Evolutionary conservation across 1,140 invertebrate species (phyloP), one percentile per base, ranked within the genome.

Genomic region (Cryptotermes secundus): DNA sequence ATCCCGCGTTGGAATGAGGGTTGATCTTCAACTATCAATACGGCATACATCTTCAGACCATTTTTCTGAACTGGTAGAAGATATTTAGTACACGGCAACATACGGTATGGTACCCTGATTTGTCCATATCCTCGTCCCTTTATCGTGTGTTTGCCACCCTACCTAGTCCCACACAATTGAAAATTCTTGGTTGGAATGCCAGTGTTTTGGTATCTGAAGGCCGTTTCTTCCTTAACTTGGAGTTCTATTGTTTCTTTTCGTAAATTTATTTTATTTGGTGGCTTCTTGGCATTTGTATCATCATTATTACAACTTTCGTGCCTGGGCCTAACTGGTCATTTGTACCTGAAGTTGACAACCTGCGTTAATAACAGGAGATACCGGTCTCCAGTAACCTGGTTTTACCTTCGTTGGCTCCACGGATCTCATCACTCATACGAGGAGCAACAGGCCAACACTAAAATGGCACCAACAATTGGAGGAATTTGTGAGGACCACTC

Each of bases 31-130:
- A 84, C 90, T 89, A n/a, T 90, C 90, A 84, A 91, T 91, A 87
- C 87, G 90, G 83, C 90, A 91, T 87, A 90, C 90, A 34, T 90
- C 89, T 85, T 90, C 90, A 85, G 90, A 91, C 80, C 90, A 91
- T 84, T 91, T 91, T 87, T 90, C 90, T 86, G 90, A 90, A 90
- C 85, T 72, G 80, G 83, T 35, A 59, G 34, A 34, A 59, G 35
- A 53, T 19, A 85, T 79, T 82, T 83, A 83, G 83, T 83, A 83
- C n/a, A 38, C 26, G 45, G 35, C 35, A 24, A 19, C 34, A 45
- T 38, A 26, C 24, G 31, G 31, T 34, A 34, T 80, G 79, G 79
- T 36, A 34, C 79, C 79, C 14, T 45, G 24, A 42, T 34, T 81
- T 34, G 81, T 16, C 45, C 12, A 19, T 49, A 49, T 49, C 45